Evolutionary conservation across 2,113 vertebrate species (phyloP).

Genomic region (Struthidea cinerea): DNA sequence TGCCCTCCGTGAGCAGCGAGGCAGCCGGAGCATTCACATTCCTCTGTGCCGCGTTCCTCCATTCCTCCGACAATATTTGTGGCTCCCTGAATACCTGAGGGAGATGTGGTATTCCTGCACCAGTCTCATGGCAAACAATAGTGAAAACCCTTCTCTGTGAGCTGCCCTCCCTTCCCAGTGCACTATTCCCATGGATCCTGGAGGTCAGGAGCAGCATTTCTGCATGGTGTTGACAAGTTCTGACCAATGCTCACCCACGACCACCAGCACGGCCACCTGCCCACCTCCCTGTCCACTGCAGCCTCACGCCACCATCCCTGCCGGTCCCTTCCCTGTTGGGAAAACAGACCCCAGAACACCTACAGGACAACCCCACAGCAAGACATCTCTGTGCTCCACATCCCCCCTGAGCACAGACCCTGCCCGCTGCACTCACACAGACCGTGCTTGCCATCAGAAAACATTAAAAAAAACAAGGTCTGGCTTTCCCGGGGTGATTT

Average conservation of each 20-base stretch:
- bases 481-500: neutral
- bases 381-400: rapidly evolving
- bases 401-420: neutral
- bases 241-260: neutral
- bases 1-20: neutral
- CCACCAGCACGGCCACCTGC: rapidly evolving
- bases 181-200: neutral
- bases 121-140: neutral
- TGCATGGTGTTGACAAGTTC: neutral
- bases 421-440: neutral
- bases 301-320: neutral
- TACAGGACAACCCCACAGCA: neutral
- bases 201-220: neutral
- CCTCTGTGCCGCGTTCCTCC: neutral
- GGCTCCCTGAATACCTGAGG: neutral
- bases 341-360: neutral
- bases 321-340: neutral
- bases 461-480: neutral
- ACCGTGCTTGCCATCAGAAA: rapidly evolving
- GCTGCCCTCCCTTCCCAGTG: neutral
- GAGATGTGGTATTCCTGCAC: slow-evolving; percentile 19
- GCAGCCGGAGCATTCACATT: neutral
- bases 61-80: neutral
- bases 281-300: neutral
- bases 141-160: slow-evolving; percentile 43